These are phyloP conservation scores for Macaria liturata DNA, from an alignment of 2,888 invertebrate genomes.

Conservation along the genomic window DNA sequence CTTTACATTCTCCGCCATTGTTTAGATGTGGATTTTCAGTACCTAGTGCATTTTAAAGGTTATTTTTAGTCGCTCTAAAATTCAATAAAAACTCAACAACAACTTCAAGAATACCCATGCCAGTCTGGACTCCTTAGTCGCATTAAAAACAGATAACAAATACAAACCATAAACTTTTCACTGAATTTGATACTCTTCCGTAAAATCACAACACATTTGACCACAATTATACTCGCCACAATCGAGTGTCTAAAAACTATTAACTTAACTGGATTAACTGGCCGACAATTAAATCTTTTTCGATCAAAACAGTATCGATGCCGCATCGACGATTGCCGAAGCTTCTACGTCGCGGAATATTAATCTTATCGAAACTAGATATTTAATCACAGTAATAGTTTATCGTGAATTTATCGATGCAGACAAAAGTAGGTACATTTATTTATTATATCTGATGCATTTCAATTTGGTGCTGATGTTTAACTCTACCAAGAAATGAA, in stretches of 20 bases:
- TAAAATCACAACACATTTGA: constrained; percentile 2
- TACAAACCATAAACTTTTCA: constrained; percentile 7
- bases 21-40: constrained; percentile 14
- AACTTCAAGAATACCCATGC: too few relatives aligned
- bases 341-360: constrained; percentile 32
- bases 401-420: constrained; percentile 35
- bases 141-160: background rate
- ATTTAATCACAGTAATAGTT: constrained; percentile 42
- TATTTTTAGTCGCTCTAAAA: background rate
- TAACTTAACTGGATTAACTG: too few relatives aligned
- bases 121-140: too few relatives aligned
- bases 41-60: constrained; percentile 1
- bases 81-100: too few relatives aligned
- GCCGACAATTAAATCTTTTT: constrained; percentile 14
- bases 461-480: constrained; percentile 2
- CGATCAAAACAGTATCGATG: constrained; percentile 21
- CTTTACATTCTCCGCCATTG: constrained; percentile 29
- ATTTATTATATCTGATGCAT: constrained; percentile 15
- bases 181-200: background rate
- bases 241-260: constrained; percentile 16
- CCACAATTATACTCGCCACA: constrained; percentile 13
- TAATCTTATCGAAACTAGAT: constrained; percentile 43
- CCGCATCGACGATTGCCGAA: constrained; percentile 24
- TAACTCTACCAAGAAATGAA: background rate
- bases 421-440: constrained; percentile 28